Percentiles rank a stretch among this genome's conserved stretches.
Conservation (phyloP, 2,888 invertebrate genomes). For the Lasioglossum vierecki region DNA sequence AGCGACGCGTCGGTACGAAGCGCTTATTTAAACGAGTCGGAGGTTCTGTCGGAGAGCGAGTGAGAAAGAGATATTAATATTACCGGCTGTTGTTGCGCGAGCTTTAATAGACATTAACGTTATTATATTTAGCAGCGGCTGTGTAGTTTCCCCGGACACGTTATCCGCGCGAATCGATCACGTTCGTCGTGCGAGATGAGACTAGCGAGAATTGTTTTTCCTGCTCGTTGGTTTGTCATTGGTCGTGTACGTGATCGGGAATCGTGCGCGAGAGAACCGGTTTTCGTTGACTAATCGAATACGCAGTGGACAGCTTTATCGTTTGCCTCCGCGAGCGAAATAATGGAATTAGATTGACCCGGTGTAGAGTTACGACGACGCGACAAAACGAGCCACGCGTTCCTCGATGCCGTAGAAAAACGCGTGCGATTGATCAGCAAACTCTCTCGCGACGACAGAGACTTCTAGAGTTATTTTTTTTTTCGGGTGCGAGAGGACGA, state of each 20-base stretch:
- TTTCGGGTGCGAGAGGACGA: neutral
- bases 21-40: neutral
- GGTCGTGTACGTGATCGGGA: conserved; percentile 3
- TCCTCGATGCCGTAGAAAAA: neutral
- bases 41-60: neutral
- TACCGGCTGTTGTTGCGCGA: neutral
- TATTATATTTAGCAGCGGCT: neutral
- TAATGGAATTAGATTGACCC: conserved; percentile 56
- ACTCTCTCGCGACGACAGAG: neutral
- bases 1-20: neutral
- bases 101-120: neutral
- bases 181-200: neutral
- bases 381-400: conserved; percentile 31
- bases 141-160: neutral
- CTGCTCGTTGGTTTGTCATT: neutral
- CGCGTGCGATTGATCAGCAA: neutral
- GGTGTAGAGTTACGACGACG: conserved; percentile 37
- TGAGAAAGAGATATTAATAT: neutral
- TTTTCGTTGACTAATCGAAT: conserved; percentile 24
- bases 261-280: neutral
- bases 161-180: neutral
- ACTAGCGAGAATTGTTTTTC: neutral
- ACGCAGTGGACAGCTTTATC: conserved; percentile 29
- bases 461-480: neutral
- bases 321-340: conserved; percentile 34